Conservation (phyloP, 2,797 vertebrate genomes). For the Borostomias antarcticus region DNA sequence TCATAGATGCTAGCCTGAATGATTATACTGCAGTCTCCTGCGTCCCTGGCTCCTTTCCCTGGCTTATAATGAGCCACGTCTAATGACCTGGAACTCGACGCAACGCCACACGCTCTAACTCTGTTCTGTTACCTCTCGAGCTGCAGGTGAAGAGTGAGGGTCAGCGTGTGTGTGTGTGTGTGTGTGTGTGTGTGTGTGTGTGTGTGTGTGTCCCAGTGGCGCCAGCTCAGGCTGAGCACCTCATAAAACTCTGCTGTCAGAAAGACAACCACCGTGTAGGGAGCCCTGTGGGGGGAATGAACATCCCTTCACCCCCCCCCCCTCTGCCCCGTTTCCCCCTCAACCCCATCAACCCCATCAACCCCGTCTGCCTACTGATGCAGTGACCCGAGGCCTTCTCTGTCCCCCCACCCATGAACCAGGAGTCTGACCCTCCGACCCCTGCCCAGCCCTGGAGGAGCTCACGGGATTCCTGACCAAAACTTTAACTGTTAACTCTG, state of each 20-base stretch:
- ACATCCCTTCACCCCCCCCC: constrained; percentile 19
- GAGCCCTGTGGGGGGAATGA: constrained; percentile 48
- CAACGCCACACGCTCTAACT: constrained; percentile 1
- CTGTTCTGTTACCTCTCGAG: constrained; percentile 40
- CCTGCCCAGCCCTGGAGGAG: too few relatives aligned
- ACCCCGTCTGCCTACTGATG: too few relatives aligned
- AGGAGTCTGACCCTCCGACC: too few relatives aligned
- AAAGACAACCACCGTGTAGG: constrained; percentile 67
- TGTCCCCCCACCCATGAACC: too few relatives aligned
- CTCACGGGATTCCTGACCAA: too few relatives aligned
- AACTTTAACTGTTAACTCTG: too few relatives aligned
- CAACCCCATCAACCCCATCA: too few relatives aligned
- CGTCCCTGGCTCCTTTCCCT: background rate
- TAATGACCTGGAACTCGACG: constrained; percentile 30
- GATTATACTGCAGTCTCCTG: constrained; percentile 42
- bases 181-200: constrained; percentile 51
- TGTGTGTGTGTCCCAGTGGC: constrained; percentile 66
- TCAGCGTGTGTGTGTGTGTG: constrained; percentile 16
- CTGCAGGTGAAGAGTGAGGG: constrained; percentile 33
- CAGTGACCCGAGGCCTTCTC: too few relatives aligned
- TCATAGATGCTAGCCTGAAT: constrained; percentile 53
- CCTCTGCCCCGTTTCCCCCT: too few relatives aligned
- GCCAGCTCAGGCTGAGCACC: constrained; percentile 77
- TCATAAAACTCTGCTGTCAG: constrained; percentile 76
- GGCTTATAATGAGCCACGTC: constrained; percentile 39